phyloP scores from a whole-genome alignment of 2,797 vertebrate genomes.

The Rousettus madagascariensis region DNA sequence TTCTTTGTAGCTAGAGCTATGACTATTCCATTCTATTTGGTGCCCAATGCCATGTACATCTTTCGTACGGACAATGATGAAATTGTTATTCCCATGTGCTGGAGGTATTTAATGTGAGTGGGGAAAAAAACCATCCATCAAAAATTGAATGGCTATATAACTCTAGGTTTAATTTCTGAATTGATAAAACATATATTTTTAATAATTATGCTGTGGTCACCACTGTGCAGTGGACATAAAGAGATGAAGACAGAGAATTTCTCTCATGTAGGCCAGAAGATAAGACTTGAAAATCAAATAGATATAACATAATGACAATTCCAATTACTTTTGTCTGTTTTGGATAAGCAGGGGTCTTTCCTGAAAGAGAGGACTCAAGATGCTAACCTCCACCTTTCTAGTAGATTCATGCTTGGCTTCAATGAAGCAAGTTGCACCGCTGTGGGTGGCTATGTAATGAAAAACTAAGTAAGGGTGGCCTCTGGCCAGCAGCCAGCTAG shows the following conservation, averaged over 20 bases:
- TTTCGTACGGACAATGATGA: not conserved
- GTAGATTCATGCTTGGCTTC: not conserved
- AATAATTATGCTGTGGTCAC: not conserved
- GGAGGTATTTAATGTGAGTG: not conserved
- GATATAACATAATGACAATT: not conserved
- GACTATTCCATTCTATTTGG: not conserved
- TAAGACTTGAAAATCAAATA: not conserved
- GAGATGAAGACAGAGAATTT: not conserved
- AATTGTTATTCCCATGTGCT: not conserved
- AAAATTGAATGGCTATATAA: not conserved
- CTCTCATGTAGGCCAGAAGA: fast-evolving
- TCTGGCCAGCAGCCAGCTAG: not conserved
- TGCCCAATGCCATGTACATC: not conserved
- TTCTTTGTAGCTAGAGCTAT: not conserved
- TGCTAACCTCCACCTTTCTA: not conserved
- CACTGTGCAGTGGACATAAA: not conserved
- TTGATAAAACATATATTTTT: not conserved
- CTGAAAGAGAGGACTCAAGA: not conserved
- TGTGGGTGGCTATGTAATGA: not conserved
- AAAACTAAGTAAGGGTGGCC: not conserved
- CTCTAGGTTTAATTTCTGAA: not conserved
- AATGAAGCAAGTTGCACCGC: not conserved
- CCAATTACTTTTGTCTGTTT: not conserved
- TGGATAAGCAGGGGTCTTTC: not conserved
- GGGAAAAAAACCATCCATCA: not conserved